Evolutionary conservation across 1,140 invertebrate species (phyloP).

Genomic region (Drosophila nannoptera): DNA sequence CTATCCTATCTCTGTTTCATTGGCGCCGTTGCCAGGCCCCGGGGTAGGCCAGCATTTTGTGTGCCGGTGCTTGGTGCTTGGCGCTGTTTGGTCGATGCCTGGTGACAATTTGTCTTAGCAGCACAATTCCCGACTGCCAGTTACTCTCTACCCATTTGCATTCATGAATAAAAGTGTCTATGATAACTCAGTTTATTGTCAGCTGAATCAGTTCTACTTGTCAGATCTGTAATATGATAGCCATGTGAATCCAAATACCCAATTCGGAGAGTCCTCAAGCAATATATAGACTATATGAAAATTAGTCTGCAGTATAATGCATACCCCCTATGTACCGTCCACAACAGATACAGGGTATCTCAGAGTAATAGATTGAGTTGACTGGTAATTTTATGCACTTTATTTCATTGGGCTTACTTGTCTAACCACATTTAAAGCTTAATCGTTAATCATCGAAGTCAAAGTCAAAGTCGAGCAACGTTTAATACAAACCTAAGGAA

Average conservation of each 20-base stretch:
- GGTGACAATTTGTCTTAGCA: slow-evolving; percentile 65
- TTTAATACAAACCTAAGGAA: slow-evolving; percentile 50
- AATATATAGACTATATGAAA: no score
- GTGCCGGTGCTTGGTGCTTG: not conserved
- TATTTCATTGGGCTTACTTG: slow-evolving; percentile 67
- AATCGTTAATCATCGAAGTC: slow-evolving; percentile 50
- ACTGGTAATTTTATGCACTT: slow-evolving; percentile 66
- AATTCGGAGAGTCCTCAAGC: no score
- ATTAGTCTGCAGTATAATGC: not conserved
- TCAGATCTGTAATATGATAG: no score
- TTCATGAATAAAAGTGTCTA: not conserved
- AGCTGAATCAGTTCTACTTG: no score
- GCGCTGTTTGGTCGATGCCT: slow-evolving; percentile 67
- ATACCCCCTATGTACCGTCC: not conserved
- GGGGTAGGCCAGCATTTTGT: slow-evolving; percentile 7
- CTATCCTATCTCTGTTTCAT: slow-evolving; percentile 43
- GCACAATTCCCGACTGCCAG: not conserved
- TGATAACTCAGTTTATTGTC: no score
- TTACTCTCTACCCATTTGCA: not conserved
- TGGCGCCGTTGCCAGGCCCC: slow-evolving; percentile 62
- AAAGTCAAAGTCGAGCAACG: slow-evolving; percentile 42
- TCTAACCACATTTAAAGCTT: slow-evolving; percentile 74
- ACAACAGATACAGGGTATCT: slow-evolving; percentile 3
- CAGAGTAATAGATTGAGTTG: slow-evolving; percentile 18
- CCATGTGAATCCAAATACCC: no score